Evolutionary conservation across 2,797 vertebrate genomes (phyloP), one percentile per base, ranked within the genome.

Genomic region (Ammospiza maritima): DNA sequence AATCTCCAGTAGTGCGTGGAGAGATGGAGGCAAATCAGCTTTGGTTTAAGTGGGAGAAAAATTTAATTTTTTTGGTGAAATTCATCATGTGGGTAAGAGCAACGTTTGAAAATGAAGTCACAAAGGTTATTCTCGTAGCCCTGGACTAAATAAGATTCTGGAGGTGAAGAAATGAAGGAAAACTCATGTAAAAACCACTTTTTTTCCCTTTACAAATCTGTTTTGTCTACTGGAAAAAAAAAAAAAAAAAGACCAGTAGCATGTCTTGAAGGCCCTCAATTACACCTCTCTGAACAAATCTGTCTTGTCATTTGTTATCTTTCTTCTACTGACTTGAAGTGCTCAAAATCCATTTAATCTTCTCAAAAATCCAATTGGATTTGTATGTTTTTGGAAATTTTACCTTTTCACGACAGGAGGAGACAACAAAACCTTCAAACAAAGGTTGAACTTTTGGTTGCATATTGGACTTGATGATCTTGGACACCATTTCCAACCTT

Each of bases 111-210:
- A 66, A 76, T 10, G 4, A 40, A 76, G 16, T 27, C 21, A 22
- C 13, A 48, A 40, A 32, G 1, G 3, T 67, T 71, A 5, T 82
- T 51, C 18, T 58, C 18, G n/a, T 27, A 76, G 26, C 11, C 3
- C 6, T 30, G 51, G 17, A 2, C 13, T 51, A 83, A 36, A 77
- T 11, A 62, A 30, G 6, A 60, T 53, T 79, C 22, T 5, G 12
- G 17, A 13, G 2, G 3, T 45, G 36, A 45, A 10, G 21, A 75
- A 53, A 75, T 25, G 4, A 75, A 38, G 2, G 2, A 79, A 86
- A 76, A 74, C 5, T 14, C 18, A 3, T 30, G 26, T 12, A 42
- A 77, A 73, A 13, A 0, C 0, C 4, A 3, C 13, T 11, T 29
- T 30, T 30, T 30, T 30, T 9, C 0, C 4, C 4, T 51, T 70